A percentile compares a stretch with the other conserved stretches of the same genome.
Conservation (phyloP, 2,888 invertebrate species). For the Agrotis puta region DNA sequence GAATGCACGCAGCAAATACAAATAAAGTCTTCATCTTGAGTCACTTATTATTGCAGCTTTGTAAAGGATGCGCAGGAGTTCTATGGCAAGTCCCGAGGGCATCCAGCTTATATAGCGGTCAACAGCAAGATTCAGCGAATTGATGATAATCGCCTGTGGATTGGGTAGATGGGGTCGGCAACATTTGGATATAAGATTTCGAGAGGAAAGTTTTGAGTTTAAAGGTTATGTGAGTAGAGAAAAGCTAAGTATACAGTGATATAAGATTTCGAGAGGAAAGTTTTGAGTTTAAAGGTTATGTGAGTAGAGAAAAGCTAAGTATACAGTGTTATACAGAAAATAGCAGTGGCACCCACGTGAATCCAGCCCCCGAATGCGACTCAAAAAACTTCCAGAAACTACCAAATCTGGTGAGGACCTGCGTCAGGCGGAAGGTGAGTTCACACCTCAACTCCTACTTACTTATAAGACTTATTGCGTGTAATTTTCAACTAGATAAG, state of each 20-base stretch:
- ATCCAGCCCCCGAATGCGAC: no score
- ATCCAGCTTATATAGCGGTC: slow-evolving; percentile 72
- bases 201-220: slow-evolving; percentile 10
- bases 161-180: slow-evolving; percentile 60
- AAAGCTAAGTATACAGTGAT: no score
- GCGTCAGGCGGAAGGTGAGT: no score
- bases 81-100: slow-evolving; percentile 44
- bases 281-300: not conserved
- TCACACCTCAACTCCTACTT: no score
- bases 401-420: no score
- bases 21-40: slow-evolving; percentile 84
- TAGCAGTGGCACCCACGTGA: no score
- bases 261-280: not conserved
- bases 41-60: slow-evolving; percentile 14
- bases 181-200: slow-evolving; percentile 68
- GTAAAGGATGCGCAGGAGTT: slow-evolving; percentile 47
- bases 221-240: accelerated
- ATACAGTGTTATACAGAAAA: no score
- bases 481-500: no score
- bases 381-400: no score
- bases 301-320: no score
- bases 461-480: no score
- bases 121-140: slow-evolving; percentile 59
- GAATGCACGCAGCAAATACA: slow-evolving; percentile 83
- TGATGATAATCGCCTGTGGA: slow-evolving; percentile 68